phyloP scores from a whole-genome alignment of 2,797 vertebrate genomes.

The Lutjanus argentimaculatus region DNA sequence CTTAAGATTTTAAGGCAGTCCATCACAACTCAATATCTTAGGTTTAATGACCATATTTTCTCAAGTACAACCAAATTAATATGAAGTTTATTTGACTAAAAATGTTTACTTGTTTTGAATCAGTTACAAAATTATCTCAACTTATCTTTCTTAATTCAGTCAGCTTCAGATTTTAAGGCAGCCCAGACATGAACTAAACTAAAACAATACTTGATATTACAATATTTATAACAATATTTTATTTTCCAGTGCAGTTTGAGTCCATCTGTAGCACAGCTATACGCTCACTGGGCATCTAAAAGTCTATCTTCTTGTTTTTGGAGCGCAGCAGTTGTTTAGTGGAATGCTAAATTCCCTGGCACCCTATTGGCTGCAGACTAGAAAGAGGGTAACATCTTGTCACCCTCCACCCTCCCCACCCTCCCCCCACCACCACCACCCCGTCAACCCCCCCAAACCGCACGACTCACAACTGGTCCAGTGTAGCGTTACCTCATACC shows the following conservation, averaged over 20 bases:
- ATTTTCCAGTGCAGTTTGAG: background rate
- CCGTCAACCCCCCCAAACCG: background rate
- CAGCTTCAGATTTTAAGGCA: too few relatives aligned
- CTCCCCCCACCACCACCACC: background rate
- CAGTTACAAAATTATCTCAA: too few relatives aligned
- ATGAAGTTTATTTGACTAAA: too few relatives aligned
- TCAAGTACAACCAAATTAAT: too few relatives aligned
- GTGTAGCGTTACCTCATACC: slow-evolving; percentile 82
- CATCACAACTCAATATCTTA: too few relatives aligned
- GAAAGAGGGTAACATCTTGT: slow-evolving; percentile 34
- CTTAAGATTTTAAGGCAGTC: too few relatives aligned
- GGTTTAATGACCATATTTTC: too few relatives aligned
- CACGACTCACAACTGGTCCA: slow-evolving; percentile 41
- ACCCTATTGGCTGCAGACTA: slow-evolving; percentile 12
- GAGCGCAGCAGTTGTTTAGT: slow-evolving; percentile 52
- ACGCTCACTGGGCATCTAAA: background rate
- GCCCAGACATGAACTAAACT: too few relatives aligned
- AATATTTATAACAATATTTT: too few relatives aligned
- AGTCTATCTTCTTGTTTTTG: slow-evolving; percentile 39
- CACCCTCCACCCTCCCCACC: background rate
- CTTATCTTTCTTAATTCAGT: too few relatives aligned
- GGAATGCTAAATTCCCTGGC: slow-evolving; percentile 49
- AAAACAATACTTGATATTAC: too few relatives aligned
- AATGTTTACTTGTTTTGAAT: too few relatives aligned
- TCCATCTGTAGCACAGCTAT: background rate